Percentiles rank a stretch among this genome's conserved stretches.
Conservation (phyloP, 2,888 invertebrate genomes). For the Drosophila infuscata region DNA sequence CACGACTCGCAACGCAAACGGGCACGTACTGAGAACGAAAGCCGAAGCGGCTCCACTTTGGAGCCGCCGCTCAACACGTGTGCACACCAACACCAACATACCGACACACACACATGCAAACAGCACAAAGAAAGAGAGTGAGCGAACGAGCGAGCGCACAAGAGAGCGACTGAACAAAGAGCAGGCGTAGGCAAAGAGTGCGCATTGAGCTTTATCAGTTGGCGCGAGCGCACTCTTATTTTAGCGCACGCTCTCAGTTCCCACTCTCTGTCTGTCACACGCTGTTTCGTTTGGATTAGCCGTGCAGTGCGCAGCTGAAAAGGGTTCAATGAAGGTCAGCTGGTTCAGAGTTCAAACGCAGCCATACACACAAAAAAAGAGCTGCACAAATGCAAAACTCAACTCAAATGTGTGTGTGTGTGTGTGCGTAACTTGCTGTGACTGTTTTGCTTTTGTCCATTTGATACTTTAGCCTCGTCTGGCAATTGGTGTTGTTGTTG, state of each 20-base stretch:
- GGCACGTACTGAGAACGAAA: constrained; percentile 67
- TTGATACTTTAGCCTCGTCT: constrained; percentile 81
- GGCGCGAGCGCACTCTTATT: not conserved
- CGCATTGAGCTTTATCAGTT: constrained; percentile 41
- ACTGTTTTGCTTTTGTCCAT: constrained; percentile 69
- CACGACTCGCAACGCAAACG: constrained; percentile 74
- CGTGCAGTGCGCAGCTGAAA: constrained; percentile 51
- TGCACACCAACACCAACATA: constrained; percentile 25
- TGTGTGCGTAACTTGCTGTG: constrained; percentile 32
- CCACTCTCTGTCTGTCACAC: not conserved
- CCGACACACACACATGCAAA: constrained; percentile 1
- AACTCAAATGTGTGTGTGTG: constrained; percentile 14
- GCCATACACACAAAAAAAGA: constrained; percentile 1
- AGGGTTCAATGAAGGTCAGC: constrained; percentile 84
- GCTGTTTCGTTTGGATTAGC: not conserved
- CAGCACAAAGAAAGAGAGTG: not conserved
- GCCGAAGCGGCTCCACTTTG: constrained; percentile 53
- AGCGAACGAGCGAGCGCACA: constrained; percentile 12
- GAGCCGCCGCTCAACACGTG: constrained; percentile 50
- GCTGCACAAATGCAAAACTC: constrained; percentile 41
- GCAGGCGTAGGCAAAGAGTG: constrained; percentile 27
- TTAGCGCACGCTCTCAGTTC: not conserved
- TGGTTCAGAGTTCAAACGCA: constrained; percentile 84
- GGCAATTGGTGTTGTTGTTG: constrained; percentile 55
- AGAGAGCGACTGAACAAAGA: constrained; percentile 16